Evolutionary conservation across 2,113 vertebrate species (phyloP).

Genomic region (Channa maculata): DNA sequence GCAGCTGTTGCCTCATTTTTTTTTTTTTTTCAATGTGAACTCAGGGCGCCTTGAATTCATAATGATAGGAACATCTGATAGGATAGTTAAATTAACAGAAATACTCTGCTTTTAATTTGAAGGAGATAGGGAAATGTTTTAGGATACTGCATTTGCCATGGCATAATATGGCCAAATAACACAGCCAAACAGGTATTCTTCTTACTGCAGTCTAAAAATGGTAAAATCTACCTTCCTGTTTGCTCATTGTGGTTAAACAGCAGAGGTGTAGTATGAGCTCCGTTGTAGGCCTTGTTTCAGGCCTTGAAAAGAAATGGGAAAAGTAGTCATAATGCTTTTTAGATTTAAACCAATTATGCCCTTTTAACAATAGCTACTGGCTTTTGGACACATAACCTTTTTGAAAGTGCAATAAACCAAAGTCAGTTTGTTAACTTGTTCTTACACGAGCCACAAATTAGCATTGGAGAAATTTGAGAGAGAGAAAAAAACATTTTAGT

Average conservation of each 20-base stretch:
- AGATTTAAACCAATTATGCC: constrained; percentile 7
- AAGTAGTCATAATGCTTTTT: constrained; percentile 6
- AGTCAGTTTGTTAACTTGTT: constrained; percentile 16
- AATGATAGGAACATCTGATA: constrained; percentile 55
- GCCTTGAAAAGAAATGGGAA: constrained; percentile 25
- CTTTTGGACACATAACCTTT: not conserved
- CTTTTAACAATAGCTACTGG: constrained; percentile 17
- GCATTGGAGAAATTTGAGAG: not conserved
- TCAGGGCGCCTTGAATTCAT: constrained; percentile 61
- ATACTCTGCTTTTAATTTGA: constrained; percentile 34
- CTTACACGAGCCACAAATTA: constrained; percentile 34
- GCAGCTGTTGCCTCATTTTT: constrained; percentile 58
- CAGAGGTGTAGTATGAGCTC: not conserved
- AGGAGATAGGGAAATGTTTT: constrained; percentile 32
- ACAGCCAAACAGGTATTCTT: constrained; percentile 17
- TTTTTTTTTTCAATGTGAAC: constrained; percentile 36
- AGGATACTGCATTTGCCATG: constrained; percentile 10
- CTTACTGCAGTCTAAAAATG: constrained; percentile 13
- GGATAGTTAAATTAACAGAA: constrained; percentile 1
- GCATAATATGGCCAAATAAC: constrained; percentile 18
- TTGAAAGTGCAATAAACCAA: not conserved
- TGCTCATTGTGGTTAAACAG: not conserved
- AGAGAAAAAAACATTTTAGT: constrained; percentile 29
- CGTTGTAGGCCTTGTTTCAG: not conserved
- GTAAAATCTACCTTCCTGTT: constrained; percentile 4